phyloP scores from a whole-genome alignment of 2,113 vertebrate genomes.

The Carollia perspicillata region DNA sequence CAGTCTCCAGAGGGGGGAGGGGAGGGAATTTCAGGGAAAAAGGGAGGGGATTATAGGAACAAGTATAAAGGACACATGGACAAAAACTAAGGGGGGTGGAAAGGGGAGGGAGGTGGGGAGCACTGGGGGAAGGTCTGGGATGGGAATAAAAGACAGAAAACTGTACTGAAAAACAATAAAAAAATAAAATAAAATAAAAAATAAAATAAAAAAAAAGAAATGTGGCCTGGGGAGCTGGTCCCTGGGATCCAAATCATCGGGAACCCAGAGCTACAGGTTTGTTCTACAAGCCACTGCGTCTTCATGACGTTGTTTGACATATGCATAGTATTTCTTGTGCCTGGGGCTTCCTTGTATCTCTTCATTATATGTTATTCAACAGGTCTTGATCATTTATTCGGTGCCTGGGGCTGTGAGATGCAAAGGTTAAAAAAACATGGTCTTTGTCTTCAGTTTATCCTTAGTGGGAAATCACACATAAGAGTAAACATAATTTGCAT shows the following conservation, averaged over 20 bases:
- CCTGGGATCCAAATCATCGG: not conserved
- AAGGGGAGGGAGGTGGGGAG: too few relatives aligned
- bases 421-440: not conserved
- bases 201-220: too few relatives aligned
- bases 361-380: not conserved
- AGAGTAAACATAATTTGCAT: not conserved
- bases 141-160: too few relatives aligned
- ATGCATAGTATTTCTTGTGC: not conserved
- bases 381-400: not conserved
- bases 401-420: not conserved
- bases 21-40: too few relatives aligned
- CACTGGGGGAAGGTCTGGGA: too few relatives aligned
- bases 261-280: not conserved
- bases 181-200: too few relatives aligned
- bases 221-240: not conserved
- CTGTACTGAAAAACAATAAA: too few relatives aligned
- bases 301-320: not conserved
- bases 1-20: too few relatives aligned
- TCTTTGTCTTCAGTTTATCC: not conserved
- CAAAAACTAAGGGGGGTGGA: too few relatives aligned
- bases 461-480: not conserved
- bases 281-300: accelerated
- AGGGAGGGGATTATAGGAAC: too few relatives aligned
- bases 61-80: too few relatives aligned
- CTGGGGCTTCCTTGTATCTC: not conserved